phyloP scores from a whole-genome alignment of 2,888 invertebrate species.

The Blastobasis lacticolella region DNA sequence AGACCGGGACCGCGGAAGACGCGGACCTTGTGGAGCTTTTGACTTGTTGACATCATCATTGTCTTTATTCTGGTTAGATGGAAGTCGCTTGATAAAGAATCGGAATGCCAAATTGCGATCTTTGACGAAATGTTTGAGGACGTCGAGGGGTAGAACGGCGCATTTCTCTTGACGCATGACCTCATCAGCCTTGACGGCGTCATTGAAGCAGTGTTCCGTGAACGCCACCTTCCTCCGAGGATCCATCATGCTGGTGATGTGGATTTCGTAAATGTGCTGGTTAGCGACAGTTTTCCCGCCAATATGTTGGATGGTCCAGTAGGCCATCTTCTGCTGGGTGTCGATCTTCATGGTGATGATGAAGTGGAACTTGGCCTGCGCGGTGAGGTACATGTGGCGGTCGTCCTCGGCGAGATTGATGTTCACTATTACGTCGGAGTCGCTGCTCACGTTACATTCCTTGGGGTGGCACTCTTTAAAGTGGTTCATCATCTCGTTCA shows the following conservation, averaged over 20 bases:
- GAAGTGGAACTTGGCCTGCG: slow-evolving; percentile 46
- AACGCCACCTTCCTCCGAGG: slow-evolving; percentile 42
- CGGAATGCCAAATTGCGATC: slow-evolving; percentile 43
- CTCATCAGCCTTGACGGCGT: slow-evolving; percentile 48
- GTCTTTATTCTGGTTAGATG: slow-evolving; percentile 11
- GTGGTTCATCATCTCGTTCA: slow-evolving; percentile 50
- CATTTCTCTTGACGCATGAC: slow-evolving; percentile 49
- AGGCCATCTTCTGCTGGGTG: slow-evolving; percentile 49
- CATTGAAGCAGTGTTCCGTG: slow-evolving; percentile 54
- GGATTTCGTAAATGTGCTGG: slow-evolving; percentile 54
- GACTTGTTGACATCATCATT: slow-evolving; percentile 22
- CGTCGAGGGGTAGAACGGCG: slow-evolving; percentile 45
- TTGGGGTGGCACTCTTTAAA: slow-evolving; percentile 50
- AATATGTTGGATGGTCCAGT: slow-evolving; percentile 54
- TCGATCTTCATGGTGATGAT: slow-evolving; percentile 53
- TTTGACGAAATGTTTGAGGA: slow-evolving; percentile 40
- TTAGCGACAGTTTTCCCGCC: slow-evolving; percentile 47
- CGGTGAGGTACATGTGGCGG: slow-evolving; percentile 40
- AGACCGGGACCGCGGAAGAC: slow-evolving; percentile 11
- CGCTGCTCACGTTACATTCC: slow-evolving; percentile 36
- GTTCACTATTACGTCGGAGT: slow-evolving; percentile 38
- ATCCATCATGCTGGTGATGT: slow-evolving; percentile 46
- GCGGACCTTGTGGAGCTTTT: slow-evolving; percentile 19
- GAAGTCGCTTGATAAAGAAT: slow-evolving; percentile 43
- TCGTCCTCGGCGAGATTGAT: slow-evolving; percentile 36